Base-by-base conservation (phyloP, 2,113 vertebrate genomes). In the Sitta europaea region DNA sequence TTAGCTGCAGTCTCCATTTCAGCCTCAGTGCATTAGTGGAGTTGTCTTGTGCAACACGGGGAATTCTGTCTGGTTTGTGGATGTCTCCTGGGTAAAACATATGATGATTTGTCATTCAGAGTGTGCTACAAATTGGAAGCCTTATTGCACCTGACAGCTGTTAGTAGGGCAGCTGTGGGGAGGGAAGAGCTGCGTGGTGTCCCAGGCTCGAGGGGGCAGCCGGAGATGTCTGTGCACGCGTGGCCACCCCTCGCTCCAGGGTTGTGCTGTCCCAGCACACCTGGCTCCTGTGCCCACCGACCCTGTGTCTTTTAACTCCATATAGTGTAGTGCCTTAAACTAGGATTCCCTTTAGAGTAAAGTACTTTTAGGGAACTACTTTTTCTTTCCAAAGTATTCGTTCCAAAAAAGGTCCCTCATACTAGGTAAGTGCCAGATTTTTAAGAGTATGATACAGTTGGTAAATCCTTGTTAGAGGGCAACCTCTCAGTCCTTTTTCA, bases 211-310 rank as follows among this genome's bases (percentile, higher is more conserved):
- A 43, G 40, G 31, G 23, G 43, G 8, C 0, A 0, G 19, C 19
- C 8, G 1, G 24, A 27, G 36, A 53, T 2, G 0, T 17, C 18
- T 7, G 35, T 14, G 14, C n/a, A 5, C 2, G 1, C 1, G 0
- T 0, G 1, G 27, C 38, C 13, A 1, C 1, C 1, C 5, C 2
- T 21, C 1, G 1, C 36, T 55, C 38, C 24, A 40, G 40, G 29
- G 9, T 3, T 55, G 7, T 27, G 43, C 47, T 5, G 10, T 81
- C 48, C 43, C 45, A 18, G 16, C 66, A 54, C 59, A 25, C 23
- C 4, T 1, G 14, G 50, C 24, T 79, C 42, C 33, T 27, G 25
- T 23, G 29, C 28, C 51, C 48, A 19, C 45, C 22, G 53, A 20
- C 14, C n/a, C 15, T 18, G 4, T 13, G 23, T 11, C n/a, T 36